Conservation (phyloP, 2,888 invertebrate species). For the Amphipoea lucens region DNA sequence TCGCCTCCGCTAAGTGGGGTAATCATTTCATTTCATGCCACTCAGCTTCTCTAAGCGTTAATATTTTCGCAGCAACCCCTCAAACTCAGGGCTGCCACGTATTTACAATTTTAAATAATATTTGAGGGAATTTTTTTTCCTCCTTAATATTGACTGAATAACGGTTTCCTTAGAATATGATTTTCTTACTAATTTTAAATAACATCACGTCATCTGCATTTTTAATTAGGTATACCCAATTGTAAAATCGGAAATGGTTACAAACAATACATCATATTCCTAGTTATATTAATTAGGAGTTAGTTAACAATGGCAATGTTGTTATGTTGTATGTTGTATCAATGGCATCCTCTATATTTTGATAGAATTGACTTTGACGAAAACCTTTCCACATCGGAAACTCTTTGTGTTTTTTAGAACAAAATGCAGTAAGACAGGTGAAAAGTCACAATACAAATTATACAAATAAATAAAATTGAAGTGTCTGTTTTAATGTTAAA, state of each 20-base stretch:
- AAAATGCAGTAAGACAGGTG: no score
- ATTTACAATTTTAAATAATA: constrained; percentile 12
- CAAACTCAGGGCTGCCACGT: constrained; percentile 59
- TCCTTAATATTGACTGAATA: background rate
- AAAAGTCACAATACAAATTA: background rate
- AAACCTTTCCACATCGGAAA: background rate
- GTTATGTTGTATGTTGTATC: no score
- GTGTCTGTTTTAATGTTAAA: no score
- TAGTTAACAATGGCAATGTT: background rate
- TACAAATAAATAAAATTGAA: no score
- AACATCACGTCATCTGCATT: background rate
- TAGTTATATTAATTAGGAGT: background rate
- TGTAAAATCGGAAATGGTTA: background rate
- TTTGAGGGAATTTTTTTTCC: background rate
- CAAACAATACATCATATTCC: background rate
- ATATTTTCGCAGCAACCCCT: constrained; percentile 71
- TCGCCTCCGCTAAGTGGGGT: constrained; percentile 72
- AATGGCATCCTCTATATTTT: background rate
- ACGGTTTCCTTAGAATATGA: background rate
- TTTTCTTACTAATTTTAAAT: accelerated
- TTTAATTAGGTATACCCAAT: background rate
- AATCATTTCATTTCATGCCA: constrained; percentile 76
- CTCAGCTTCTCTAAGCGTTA: constrained; percentile 70
- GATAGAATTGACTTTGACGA: background rate
- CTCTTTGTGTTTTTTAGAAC: background rate